phyloP scores from a whole-genome alignment of 1,140 invertebrate genomes.

The Neotoxoptera formosana region DNA sequence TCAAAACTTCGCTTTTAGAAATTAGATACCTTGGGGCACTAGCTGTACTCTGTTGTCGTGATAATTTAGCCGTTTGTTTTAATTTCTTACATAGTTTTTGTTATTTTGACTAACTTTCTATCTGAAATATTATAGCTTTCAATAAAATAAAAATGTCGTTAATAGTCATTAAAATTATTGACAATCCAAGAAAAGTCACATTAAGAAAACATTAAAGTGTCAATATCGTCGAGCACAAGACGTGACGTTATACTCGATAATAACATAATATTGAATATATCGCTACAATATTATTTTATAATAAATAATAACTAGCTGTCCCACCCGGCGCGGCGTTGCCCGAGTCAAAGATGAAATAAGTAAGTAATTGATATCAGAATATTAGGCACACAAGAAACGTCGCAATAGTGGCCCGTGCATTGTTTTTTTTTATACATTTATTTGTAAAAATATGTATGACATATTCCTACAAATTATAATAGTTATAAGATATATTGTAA shows the following conservation, averaged over 20 bases:
- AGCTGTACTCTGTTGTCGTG: background rate
- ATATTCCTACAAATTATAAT: too few relatives aligned
- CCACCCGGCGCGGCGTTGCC: too few relatives aligned
- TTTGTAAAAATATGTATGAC: too few relatives aligned
- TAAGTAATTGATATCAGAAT: too few relatives aligned
- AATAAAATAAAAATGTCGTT: background rate
- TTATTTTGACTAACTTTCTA: background rate
- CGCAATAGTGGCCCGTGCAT: too few relatives aligned
- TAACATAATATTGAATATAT: too few relatives aligned
- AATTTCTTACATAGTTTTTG: background rate
- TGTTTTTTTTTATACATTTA: too few relatives aligned
- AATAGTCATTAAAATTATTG: background rate
- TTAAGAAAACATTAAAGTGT: background rate
- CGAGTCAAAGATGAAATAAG: too few relatives aligned
- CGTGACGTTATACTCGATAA: background rate
- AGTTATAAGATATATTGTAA: too few relatives aligned
- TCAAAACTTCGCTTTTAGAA: background rate
- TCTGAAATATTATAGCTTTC: background rate
- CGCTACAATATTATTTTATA: too few relatives aligned
- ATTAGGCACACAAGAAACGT: too few relatives aligned
- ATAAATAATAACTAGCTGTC: too few relatives aligned
- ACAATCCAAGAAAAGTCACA: background rate
- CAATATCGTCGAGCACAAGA: background rate
- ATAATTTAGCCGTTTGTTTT: background rate
- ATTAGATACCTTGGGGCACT: background rate